These are phyloP conservation scores for Bombus waltoni DNA, from an alignment of 1,140 invertebrate genomes.

Conservation along the genomic window DNA sequence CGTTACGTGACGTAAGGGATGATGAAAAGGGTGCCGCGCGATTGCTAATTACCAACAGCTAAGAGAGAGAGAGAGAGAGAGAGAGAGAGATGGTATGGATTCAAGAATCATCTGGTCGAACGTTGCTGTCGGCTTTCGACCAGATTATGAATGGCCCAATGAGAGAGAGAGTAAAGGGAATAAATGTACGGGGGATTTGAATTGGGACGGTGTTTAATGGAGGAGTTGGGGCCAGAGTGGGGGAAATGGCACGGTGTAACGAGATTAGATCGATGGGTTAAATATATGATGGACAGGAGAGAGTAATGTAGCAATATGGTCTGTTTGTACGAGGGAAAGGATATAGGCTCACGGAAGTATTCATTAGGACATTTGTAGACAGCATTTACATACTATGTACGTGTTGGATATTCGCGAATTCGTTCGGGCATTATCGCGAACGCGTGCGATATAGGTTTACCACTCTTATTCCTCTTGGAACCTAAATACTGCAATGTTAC, in stretches of 20 bases:
- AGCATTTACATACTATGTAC: no score
- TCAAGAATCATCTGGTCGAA: not conserved
- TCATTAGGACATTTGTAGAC: not conserved
- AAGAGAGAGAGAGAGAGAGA: not conserved
- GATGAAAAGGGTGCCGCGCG: conserved; percentile 21
- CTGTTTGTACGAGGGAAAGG: not conserved
- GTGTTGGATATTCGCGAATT: no score
- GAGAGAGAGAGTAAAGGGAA: not conserved
- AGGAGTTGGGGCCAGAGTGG: not conserved
- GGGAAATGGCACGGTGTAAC: not conserved
- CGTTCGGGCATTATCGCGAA: no score
- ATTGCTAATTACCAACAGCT: conserved; percentile 18
- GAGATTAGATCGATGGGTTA: not conserved
- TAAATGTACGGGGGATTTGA: not conserved
- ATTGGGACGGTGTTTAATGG: not conserved
- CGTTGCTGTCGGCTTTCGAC: not conserved
- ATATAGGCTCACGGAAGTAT: not conserved
- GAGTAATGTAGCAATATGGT: not conserved
- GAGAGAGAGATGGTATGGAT: not conserved
- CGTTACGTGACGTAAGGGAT: conserved; percentile 32
- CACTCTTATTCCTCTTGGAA: not conserved
- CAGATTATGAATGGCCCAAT: not conserved
- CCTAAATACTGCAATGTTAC: accelerated
- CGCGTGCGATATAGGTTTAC: no score
- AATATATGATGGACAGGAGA: not conserved